These are phyloP conservation scores for Chaetura pelagica DNA, from an alignment of 2,113 vertebrate species.

Conservation along the genomic window DNA sequence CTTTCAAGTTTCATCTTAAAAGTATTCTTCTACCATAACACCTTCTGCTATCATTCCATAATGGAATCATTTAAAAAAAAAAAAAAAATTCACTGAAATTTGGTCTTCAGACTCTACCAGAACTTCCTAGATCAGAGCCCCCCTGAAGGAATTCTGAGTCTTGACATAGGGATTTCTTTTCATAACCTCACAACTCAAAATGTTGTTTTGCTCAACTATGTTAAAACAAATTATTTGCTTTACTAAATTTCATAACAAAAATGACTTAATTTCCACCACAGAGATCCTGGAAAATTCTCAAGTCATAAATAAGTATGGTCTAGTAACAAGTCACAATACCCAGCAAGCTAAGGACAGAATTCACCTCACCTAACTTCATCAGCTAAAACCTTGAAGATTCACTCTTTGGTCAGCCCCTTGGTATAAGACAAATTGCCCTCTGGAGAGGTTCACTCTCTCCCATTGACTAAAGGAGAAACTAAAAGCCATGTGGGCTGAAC, in stretches of 20 bases:
- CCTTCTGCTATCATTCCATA: neutral
- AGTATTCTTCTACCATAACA: neutral
- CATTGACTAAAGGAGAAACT: neutral
- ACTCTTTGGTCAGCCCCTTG: neutral
- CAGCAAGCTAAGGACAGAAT: neutral
- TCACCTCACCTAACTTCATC: neutral
- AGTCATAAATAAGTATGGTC: rapidly evolving
- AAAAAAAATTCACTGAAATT: neutral
- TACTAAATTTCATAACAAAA: neutral
- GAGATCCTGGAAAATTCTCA: neutral
- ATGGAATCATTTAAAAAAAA: neutral
- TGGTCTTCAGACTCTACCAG: neutral
- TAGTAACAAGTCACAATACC: neutral
- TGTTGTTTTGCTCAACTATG: neutral
- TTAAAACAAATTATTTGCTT: neutral
- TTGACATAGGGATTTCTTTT: neutral
- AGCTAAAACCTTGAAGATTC: neutral
- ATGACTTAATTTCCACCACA: neutral
- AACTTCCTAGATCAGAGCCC: neutral
- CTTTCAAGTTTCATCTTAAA: neutral
- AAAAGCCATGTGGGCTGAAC: neutral
- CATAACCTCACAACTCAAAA: neutral
- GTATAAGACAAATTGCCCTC: neutral
- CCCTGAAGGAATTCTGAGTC: neutral
- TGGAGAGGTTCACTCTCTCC: neutral